Percentiles rank a stretch among this genome's conserved stretches.
These are phyloP conservation scores for Gryon sp. DNA, from an alignment of 1,140 invertebrate species.

Conservation along the genomic window DNA sequence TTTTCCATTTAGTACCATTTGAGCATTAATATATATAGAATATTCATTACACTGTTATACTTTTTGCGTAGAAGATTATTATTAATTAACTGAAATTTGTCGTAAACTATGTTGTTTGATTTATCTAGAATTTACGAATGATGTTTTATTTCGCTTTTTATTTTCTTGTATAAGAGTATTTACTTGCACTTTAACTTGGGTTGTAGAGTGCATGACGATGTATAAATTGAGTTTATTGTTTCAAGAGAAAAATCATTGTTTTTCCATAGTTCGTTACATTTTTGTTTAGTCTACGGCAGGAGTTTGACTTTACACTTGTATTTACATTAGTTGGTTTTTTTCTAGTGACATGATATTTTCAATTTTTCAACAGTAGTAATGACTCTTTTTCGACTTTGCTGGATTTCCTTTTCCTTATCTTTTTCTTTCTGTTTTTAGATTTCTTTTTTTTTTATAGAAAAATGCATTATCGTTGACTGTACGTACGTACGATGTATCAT, in stretches of 20 bases:
- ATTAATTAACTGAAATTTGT: slow-evolving; percentile 47
- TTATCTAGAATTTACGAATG: slow-evolving; percentile 76
- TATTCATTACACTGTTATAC: slow-evolving; percentile 3
- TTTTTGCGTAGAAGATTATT: neutral
- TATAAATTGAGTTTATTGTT: slow-evolving; percentile 51
- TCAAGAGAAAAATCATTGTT: slow-evolving; percentile 50
- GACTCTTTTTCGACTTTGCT: too few species aligned
- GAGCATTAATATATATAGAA: slow-evolving; percentile 17
- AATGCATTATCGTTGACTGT: slow-evolving; percentile 53
- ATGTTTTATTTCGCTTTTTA: slow-evolving; percentile 67
- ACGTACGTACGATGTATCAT: slow-evolving; percentile 54
- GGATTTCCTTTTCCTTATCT: too few species aligned
- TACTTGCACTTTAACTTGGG: slow-evolving; percentile 53
- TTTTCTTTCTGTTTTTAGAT: neutral
- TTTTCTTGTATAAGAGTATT: slow-evolving; percentile 56
- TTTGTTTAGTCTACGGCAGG: slow-evolving; percentile 57
- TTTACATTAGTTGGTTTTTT: slow-evolving; percentile 71
- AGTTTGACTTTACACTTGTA: slow-evolving; percentile 67
- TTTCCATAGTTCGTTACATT: slow-evolving; percentile 47
- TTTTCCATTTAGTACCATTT: slow-evolving; percentile 23
- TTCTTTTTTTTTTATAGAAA: slow-evolving; percentile 28
- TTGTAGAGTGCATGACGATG: slow-evolving; percentile 51
- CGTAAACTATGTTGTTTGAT: slow-evolving; percentile 47
- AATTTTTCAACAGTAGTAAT: slow-evolving; percentile 49
- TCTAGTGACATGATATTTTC: slow-evolving; percentile 58